Conservation (phyloP, 2,797 vertebrate species). For the Antennarius maculatus region DNA sequence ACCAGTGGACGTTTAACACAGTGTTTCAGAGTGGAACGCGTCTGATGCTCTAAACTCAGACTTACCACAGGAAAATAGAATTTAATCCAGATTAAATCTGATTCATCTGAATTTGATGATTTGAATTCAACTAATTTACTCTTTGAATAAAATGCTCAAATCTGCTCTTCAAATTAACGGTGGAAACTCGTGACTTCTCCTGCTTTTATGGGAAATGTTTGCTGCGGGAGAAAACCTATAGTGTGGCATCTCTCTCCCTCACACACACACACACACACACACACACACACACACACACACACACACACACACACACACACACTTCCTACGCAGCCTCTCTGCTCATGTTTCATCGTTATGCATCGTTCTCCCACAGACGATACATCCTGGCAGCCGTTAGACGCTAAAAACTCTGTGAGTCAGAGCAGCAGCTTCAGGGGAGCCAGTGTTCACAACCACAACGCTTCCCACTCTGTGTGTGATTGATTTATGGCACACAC, state of each 20-base stretch:
- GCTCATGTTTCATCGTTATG: constrained; percentile 13
- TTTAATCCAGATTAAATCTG: neutral
- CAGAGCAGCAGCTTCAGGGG: constrained; percentile 42
- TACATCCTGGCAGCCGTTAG: constrained; percentile 35
- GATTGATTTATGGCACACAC: constrained; percentile 32
- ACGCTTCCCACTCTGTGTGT: constrained; percentile 39
- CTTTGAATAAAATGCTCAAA: too few species aligned
- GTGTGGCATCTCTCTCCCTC: constrained; percentile 13
- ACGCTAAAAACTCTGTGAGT: constrained; percentile 40
- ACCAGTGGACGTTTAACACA: neutral
- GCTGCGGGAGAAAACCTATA: constrained; percentile 4
- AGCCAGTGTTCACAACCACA: constrained; percentile 15
- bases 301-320: constrained; percentile 12
- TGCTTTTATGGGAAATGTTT: constrained; percentile 11
- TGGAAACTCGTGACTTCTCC: too few species aligned
- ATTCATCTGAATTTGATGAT: too few species aligned
- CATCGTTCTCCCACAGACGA: constrained; percentile 42
- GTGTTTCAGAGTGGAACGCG: too few species aligned
- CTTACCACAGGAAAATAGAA: neutral
- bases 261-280: constrained; percentile 27
- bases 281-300: too few species aligned
- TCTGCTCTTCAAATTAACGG: too few species aligned
- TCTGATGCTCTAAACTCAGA: too few species aligned
- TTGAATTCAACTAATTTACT: too few species aligned
- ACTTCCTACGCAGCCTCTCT: constrained; percentile 56